phyloP scores from a whole-genome alignment of 2,888 invertebrate genomes.

The Monochamus alternatus region DNA sequence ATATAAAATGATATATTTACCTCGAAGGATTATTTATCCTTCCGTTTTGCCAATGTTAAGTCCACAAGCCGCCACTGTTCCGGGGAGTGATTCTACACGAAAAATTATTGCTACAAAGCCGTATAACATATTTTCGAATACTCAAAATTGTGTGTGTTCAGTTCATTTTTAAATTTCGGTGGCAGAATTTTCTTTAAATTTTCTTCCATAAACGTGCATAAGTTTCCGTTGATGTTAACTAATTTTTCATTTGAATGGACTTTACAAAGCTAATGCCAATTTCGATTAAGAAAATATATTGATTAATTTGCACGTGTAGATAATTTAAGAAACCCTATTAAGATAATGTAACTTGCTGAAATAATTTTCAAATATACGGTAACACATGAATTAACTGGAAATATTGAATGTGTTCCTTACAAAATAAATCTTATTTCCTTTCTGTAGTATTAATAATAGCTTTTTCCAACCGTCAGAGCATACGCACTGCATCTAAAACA shows the following conservation, averaged over 20 bases:
- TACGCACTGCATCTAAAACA: too few species aligned
- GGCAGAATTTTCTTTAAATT: slow-evolving; percentile 73
- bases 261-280: neutral
- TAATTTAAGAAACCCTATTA: neutral
- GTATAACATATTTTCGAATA: too few species aligned
- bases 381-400: neutral
- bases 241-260: slow-evolving; percentile 66
- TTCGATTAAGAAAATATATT: slow-evolving; percentile 24
- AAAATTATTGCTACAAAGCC: too few species aligned
- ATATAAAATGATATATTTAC: too few species aligned
- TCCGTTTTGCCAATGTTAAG: too few species aligned
- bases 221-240: slow-evolving; percentile 79
- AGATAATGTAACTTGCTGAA: slow-evolving; percentile 17
- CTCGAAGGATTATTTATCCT: too few species aligned
- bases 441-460: neutral
- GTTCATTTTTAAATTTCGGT: too few species aligned
- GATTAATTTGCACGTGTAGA: neutral
- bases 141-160: too few species aligned
- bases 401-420: neutral
- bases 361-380: slow-evolving; percentile 4
- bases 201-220: slow-evolving; percentile 79
- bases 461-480: too few species aligned
- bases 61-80: too few species aligned
- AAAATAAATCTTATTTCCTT: neutral
- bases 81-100: too few species aligned